Base-by-base conservation (phyloP, 2,888 invertebrate species). In the Lepidonotus clava region DNA sequence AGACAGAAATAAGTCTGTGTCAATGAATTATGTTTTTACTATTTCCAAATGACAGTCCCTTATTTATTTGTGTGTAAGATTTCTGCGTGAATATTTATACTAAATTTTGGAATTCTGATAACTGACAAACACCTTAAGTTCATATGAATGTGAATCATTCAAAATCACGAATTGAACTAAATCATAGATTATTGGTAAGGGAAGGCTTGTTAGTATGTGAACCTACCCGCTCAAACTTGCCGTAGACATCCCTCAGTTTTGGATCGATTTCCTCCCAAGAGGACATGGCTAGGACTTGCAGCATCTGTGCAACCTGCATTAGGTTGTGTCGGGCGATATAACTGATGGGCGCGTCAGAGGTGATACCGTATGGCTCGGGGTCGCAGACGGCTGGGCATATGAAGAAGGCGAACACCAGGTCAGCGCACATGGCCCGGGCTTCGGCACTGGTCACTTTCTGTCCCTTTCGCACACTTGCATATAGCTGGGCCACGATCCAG, bases 301-400 rank as follows among this genome's bases (percentile, higher is more conserved):
- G 41, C 28, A 86, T 86, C 83, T 86, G 86, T 46, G 86, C 86
- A 0, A 89, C 88, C 93, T 95, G 95, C 93, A 95, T 95, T 71
- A 95, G 93, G 92, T 95, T 99, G 94, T 98, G 98, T 53, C 98
- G 95, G 5, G 98, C 98, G 87, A 98, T 96, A 92, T 97, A 97
- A 66, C 97, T 97, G 86, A 99, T 97, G 8, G 98, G 97, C 0
- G 97, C 97, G 92, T 98, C 98, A 2, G 97, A 97, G 0, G 95
- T 95, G 85, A 99, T 97, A 24, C 98, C 99, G 94, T 98, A 97
- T 0, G 98, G 97, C 93, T 99, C 99, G 0, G 99, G 99, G 95
- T 98, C 98, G 83, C 98, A 97, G 86, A 99, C 97, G 0, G 98
- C 99, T 1, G 98, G 98, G 92, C 99, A 99, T 87, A 99, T 97